phyloP scores from a whole-genome alignment of 1,140 invertebrate species.

The Aphaenogaster floridana region DNA sequence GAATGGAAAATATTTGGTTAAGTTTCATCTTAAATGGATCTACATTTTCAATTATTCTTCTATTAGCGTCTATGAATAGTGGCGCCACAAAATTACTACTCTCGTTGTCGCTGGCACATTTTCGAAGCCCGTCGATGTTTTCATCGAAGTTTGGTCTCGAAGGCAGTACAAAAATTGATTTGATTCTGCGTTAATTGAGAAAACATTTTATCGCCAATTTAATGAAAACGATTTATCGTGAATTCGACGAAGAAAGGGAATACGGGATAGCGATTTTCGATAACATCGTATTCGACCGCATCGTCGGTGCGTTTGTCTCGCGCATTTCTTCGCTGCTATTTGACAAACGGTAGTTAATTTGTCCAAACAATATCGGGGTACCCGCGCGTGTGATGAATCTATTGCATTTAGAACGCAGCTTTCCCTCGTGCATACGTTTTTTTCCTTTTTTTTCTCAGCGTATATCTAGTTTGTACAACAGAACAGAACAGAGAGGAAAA shows the following conservation, averaged over 20 bases:
- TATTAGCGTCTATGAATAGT: conserved; percentile 6
- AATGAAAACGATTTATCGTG: neutral
- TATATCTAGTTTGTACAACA: conserved; percentile 62
- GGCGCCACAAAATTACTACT: neutral
- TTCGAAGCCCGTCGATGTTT: neutral
- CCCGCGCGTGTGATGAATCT: conserved; percentile 6
- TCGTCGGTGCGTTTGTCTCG: neutral
- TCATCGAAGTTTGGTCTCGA: neutral
- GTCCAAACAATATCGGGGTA: neutral
- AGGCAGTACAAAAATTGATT: neutral
- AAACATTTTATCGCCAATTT: conserved; percentile 16
- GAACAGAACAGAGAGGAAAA: conserved; percentile 70
- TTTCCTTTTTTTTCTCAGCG: neutral
- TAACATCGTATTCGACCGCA: neutral
- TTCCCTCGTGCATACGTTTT: conserved; percentile 31
- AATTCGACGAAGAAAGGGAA: conserved; percentile 12
- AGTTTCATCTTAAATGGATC: neutral
- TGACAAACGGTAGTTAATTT: conserved; percentile 12
- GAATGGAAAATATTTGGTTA: conserved; percentile 2
- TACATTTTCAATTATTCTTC: conserved; percentile 19
- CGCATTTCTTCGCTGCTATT: neutral
- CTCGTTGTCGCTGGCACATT: conserved; percentile 4
- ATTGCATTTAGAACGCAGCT: conserved; percentile 23
- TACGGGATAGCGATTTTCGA: neutral
- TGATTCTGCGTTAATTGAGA: conserved; percentile 19